A percentile compares a stretch with the other conserved stretches of the same genome.
Evolutionary conservation across 2,113 vertebrate genomes (phyloP).

Genomic region (Dipodomys ordii): DNA sequence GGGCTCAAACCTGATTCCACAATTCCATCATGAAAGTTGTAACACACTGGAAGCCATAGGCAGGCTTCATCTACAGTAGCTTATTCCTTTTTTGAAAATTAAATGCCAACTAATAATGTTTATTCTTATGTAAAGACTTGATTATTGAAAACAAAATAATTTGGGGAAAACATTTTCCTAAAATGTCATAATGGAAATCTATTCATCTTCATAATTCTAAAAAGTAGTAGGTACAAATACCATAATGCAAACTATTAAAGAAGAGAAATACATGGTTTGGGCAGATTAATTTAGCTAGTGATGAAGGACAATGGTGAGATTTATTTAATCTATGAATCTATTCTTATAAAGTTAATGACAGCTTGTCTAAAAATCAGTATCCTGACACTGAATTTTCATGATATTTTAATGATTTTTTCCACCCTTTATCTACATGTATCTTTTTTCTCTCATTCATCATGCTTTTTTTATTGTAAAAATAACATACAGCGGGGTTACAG

Average conservation of each 20-base stretch:
- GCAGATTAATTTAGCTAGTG: neutral
- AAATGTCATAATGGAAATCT: neutral
- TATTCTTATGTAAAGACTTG: neutral
- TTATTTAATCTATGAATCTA: neutral
- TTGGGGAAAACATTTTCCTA: neutral
- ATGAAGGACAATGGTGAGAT: slow-evolving; percentile 18
- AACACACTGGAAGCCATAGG: rapidly evolving
- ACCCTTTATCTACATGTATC: slow-evolving; percentile 30
- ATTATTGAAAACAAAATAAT: neutral
- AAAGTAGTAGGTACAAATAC: neutral
- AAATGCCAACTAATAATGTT: neutral
- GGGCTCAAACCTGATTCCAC: neutral
- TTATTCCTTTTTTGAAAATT: neutral
- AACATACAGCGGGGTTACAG: too few species aligned
- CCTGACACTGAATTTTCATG: neutral
- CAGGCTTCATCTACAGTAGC: too few species aligned
- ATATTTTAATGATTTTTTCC: slow-evolving; percentile 27
- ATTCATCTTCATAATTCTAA: neutral
- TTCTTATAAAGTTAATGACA: slow-evolving; percentile 11
- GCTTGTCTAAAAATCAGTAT: neutral
- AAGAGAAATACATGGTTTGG: neutral
- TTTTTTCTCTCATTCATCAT: slow-evolving; percentile 41
- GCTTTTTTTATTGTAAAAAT: too few species aligned
- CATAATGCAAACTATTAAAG: neutral
- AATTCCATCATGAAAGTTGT: rapidly evolving